Evolutionary conservation across 2,888 invertebrate genomes (phyloP).

Genomic region (Masnerella sp.): DNA sequence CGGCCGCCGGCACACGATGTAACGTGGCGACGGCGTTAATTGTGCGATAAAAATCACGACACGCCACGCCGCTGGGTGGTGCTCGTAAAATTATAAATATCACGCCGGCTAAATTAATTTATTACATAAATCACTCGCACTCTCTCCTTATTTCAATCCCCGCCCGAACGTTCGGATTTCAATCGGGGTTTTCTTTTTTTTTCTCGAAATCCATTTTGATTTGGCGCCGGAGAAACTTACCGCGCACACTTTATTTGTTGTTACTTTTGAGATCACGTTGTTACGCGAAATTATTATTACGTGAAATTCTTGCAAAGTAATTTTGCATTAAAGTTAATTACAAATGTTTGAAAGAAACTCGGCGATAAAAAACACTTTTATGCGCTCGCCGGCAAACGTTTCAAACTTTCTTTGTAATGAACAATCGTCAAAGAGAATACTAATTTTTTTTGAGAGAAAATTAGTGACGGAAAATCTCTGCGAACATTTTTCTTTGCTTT

Average conservation of each 20-base stretch:
- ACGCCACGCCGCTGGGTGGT: conserved; percentile 71
- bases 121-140: conserved; percentile 36
- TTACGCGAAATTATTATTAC: conserved; percentile 54
- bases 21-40: conserved; percentile 76
- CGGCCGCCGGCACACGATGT: conserved; percentile 72
- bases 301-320: conserved; percentile 57
- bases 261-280: conserved; percentile 52
- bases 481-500: conserved; percentile 59
- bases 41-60: conserved; percentile 78
- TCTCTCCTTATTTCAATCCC: neutral
- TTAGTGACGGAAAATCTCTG: conserved; percentile 59
- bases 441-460: conserved; percentile 59
- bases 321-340: conserved; percentile 59
- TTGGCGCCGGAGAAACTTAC: conserved; percentile 41
- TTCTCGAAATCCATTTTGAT: conserved; percentile 37
- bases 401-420: conserved; percentile 58
- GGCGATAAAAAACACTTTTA: conserved; percentile 57
- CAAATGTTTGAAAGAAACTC: conserved; percentile 56
- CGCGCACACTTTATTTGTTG: conserved; percentile 47
- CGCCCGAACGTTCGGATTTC: neutral
- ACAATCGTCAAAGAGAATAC: conserved; percentile 62
- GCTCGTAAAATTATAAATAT: conserved; percentile 60
- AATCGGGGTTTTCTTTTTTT: conserved; percentile 2
- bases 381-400: conserved; percentile 49
- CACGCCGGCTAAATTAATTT: conserved; percentile 50